Base-by-base conservation (phyloP, 2,113 vertebrate genomes). In the Peromyscus leucopus region DNA sequence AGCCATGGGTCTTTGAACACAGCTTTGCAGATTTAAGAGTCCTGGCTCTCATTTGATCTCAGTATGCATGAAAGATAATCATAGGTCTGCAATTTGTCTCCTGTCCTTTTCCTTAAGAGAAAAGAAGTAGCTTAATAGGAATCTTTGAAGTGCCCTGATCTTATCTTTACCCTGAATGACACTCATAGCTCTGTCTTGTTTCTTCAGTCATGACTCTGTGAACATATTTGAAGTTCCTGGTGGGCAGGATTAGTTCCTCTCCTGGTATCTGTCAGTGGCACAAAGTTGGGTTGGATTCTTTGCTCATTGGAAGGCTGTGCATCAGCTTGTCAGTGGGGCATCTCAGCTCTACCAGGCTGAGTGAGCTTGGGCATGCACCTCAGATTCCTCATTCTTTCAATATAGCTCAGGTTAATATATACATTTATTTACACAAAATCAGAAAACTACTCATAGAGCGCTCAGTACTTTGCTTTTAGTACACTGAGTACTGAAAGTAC, bases 261-360 rank as follows among this genome's bases (percentile, higher is more conserved):
- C 22, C 8, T 1, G 19, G 31, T 21, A 21, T 46, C 72, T 8
- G 8, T 72, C 26, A 28, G 24, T 0, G 84, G 55, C 5, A 91
- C 42, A 87, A 46, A 78, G 61, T 28, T 22, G 7, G 11, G 2
- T 0, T 31, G 4, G 6, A 42, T 7, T 26, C 4, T 7, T 0
- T 1, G 6, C 61, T 67, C 21, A 15, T 46, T n/a, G 12, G 7
- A 5, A 7, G 57, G 85, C 46, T 76, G 2, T 1, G 31, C 2
- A 19, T 36, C 55, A 51, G 16, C 46, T 13, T 72, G 8, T 10
- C 59, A 39, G 2, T 57, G 15, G 57, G 39, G 19, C 42, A 42
- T 76, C 39, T 83, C 33, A 46, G 16, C 39, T 89, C 21, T 76
- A 4, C 22, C 12, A 61, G n/a, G 57, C 7, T 22, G 9, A 36